A percentile compares a stretch with the other conserved stretches of the same genome.
phyloP scores from a whole-genome alignment of 2,888 invertebrate genomes.

The Drymonia ruficornis region DNA sequence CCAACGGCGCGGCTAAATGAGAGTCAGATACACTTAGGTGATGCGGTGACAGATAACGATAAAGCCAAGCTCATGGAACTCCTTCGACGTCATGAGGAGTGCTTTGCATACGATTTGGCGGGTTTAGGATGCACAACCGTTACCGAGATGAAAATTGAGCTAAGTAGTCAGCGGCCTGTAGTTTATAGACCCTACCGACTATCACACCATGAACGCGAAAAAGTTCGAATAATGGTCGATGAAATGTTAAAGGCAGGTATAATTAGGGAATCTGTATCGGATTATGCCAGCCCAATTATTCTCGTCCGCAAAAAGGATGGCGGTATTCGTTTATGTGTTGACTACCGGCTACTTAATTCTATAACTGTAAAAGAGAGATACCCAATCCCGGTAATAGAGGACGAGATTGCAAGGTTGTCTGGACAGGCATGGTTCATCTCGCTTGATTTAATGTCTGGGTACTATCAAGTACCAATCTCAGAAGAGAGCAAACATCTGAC shows the following conservation, averaged over 20 bases:
- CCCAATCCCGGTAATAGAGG: slow-evolving; percentile 30
- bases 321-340: slow-evolving; percentile 3
- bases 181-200: slow-evolving; percentile 13
- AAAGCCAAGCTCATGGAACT: no score
- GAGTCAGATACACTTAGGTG: no score
- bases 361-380: slow-evolving; percentile 28
- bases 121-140: slow-evolving; percentile 11
- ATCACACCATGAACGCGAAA: slow-evolving; percentile 11
- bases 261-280: slow-evolving; percentile 11
- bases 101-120: slow-evolving; percentile 7
- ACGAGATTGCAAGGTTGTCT: slow-evolving; percentile 17
- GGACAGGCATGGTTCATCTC: slow-evolving; percentile 11
- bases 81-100: no score
- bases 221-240: slow-evolving; percentile 7
- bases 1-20: no score
- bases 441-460: slow-evolving; percentile 6
- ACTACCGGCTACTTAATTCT: slow-evolving; percentile 8
- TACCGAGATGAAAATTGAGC: no score
- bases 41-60: no score
- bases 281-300: slow-evolving; percentile 12
- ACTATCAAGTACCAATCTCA: no score
- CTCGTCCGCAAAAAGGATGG: slow-evolving; percentile 11
- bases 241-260: slow-evolving; percentile 12
- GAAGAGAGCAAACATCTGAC: no score
- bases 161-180: slow-evolving; percentile 11